These are phyloP conservation scores for Falco naumanni DNA, from an alignment of 2,797 vertebrate genomes.

Conservation along the genomic window DNA sequence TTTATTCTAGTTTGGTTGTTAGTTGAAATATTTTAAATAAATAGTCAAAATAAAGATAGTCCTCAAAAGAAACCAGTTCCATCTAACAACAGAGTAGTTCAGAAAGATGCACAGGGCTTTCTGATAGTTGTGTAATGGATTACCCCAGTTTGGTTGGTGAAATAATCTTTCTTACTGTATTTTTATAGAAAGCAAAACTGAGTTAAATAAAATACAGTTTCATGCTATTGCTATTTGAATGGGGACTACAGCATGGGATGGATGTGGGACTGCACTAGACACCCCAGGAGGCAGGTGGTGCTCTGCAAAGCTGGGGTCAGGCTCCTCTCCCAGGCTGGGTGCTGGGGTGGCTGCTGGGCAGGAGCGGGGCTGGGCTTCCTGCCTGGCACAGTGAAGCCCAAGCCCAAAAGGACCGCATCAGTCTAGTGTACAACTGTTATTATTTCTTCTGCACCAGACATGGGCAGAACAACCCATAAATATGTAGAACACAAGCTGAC, in stretches of 20 bases:
- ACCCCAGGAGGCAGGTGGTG: not conserved
- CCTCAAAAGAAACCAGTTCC: not conserved
- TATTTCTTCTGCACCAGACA: not conserved
- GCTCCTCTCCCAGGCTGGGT: not conserved
- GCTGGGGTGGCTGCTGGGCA: not conserved
- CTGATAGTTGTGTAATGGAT: not conserved
- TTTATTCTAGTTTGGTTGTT: not conserved
- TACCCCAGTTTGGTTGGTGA: not conserved
- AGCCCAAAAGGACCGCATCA: not conserved
- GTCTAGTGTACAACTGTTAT: not conserved
- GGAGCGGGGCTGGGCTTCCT: not conserved
- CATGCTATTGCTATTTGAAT: not conserved
- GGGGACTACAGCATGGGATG: not conserved
- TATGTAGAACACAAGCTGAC: fast-evolving
- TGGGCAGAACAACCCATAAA: not conserved
- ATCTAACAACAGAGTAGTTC: not conserved
- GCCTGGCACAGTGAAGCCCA: not conserved
- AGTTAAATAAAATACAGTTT: not conserved
- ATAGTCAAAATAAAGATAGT: not conserved
- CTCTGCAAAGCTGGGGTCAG: not conserved
- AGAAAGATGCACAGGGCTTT: not conserved
- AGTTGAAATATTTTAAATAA: not conserved
- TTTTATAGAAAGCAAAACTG: not conserved
- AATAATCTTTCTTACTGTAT: not conserved
- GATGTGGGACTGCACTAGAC: not conserved